Evolutionary conservation across 2,113 vertebrate species (phyloP), one percentile per base, ranked within the genome.

Genomic region (Pitta sordida): DNA sequence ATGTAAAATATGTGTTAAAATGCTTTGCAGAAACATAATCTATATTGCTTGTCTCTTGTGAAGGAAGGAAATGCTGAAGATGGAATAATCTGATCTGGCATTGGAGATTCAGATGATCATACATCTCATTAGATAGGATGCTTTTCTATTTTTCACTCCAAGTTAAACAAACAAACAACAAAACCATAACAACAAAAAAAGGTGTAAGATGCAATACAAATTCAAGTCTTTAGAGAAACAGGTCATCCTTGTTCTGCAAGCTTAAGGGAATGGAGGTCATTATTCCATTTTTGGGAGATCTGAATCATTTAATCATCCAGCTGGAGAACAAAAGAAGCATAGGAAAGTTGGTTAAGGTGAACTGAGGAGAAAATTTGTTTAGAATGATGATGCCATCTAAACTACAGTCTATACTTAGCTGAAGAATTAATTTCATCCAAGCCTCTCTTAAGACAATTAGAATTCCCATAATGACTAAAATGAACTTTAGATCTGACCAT

Each of bases 121-220:
- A 21, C 39, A 20, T 24, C 63, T 84, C 27, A 52, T 32, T n/a
- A 10, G 2, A 59, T 12, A 10, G 36, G 11, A 4, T 29, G 4
- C 27, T 91, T 46, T 19, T 44, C 9, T 63, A 36, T n/a, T 79
- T 89, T 52, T 82, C 6, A 13, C 12, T 63, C 4, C 30, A 81
- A 80, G 13, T 22, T 24, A n/a, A 48, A n/a, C n/a, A n/a, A 41
- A 3, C 11, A 29, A n/a, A 5, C 15, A 14, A 7, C 7, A 16
- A 8, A 18, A 8, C 2, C 10, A 43, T 11, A 69, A 20, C 18
- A 34, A 26, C 3, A 32, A 36, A n/a, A 7, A 36, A 14, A 11
- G 0, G 13, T 39, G 4, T 5, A 49, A 68, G 5, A 48, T 58
- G 9, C 8, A 32, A 5, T 24, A 2, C 19, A 36, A 48, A 1